Conservation (phyloP, 1,140 invertebrate species). For the Euborellia annulipes region DNA sequence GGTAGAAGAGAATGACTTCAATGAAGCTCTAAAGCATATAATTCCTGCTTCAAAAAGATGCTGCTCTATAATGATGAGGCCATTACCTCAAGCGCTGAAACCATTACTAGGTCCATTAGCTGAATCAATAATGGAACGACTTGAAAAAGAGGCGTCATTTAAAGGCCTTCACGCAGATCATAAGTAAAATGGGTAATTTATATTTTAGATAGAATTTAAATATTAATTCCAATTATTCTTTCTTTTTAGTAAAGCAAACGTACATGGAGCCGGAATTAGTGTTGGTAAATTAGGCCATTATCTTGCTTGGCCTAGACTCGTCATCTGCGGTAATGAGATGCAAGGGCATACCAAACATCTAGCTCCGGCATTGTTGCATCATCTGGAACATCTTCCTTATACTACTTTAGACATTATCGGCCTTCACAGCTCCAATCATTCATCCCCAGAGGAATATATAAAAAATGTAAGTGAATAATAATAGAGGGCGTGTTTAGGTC, state of each 20-base stretch:
- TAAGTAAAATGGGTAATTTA: slow-evolving; percentile 12
- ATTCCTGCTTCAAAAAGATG: slow-evolving; percentile 40
- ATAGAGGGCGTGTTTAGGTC: background rate
- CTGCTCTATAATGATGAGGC: background rate
- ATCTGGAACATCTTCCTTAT: slow-evolving; percentile 27
- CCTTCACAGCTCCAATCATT: slow-evolving; percentile 12
- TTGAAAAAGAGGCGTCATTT: background rate
- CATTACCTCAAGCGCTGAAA: background rate
- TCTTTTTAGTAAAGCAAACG: background rate
- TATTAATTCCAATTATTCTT: slow-evolving; percentile 1
- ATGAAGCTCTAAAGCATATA: slow-evolving; percentile 44
- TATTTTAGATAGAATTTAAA: background rate
- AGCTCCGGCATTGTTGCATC: slow-evolving; percentile 28
- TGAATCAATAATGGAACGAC: slow-evolving; percentile 1
- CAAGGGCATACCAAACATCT: slow-evolving; percentile 26
- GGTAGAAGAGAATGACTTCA: slow-evolving; percentile 47
- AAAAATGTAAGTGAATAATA: slow-evolving; percentile 2
- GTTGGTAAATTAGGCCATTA: slow-evolving; percentile 20
- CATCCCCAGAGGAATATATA: background rate
- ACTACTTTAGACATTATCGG: slow-evolving; percentile 27
- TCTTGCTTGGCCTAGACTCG: slow-evolving; percentile 24
- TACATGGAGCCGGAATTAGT: background rate
- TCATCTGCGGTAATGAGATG: slow-evolving; percentile 25
- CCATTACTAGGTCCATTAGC: background rate
- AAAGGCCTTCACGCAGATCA: slow-evolving; percentile 19